phyloP scores from a whole-genome alignment of 2,888 invertebrate genomes.

The Priocnemis perturbator region DNA sequence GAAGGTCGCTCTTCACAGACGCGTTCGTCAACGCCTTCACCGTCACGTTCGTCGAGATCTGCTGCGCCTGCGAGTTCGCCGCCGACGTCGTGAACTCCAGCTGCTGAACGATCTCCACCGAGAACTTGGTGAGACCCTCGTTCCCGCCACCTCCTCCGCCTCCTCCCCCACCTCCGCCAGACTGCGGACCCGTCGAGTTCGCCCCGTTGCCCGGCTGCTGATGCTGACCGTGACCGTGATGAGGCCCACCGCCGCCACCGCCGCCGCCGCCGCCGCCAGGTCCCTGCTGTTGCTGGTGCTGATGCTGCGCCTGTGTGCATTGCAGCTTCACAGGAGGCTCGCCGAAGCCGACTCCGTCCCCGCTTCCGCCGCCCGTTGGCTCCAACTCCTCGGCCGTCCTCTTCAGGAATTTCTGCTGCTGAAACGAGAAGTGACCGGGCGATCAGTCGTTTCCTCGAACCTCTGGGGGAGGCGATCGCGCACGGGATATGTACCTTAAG shows the following conservation, averaged over 20 bases:
- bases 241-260: conserved; percentile 58
- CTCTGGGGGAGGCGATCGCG: background rate
- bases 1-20: conserved; percentile 79
- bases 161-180: conserved; percentile 71
- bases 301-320: conserved; percentile 78
- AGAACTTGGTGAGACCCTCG: conserved; percentile 83
- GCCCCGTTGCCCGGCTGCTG: conserved; percentile 64
- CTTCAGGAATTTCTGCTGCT: conserved; percentile 92
- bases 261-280: conserved; percentile 57
- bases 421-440: conserved; percentile 65
- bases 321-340: conserved; percentile 88
- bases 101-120: conserved; percentile 94
- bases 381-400: conserved; percentile 84
- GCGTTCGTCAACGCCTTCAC: conserved; percentile 88
- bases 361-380: conserved; percentile 72
- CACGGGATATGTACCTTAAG: background rate
- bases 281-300: conserved; percentile 67
- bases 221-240: conserved; percentile 66
- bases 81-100: conserved; percentile 92
- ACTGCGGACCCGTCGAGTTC: conserved; percentile 46
- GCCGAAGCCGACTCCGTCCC: conserved; percentile 76
- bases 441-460: background rate
- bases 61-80: conserved; percentile 91
- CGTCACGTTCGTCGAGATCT: conserved; percentile 94
- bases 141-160: conserved; percentile 62